Base-by-base conservation (phyloP, 2,797 vertebrate genomes). In the Numenius phaeopus region DNA sequence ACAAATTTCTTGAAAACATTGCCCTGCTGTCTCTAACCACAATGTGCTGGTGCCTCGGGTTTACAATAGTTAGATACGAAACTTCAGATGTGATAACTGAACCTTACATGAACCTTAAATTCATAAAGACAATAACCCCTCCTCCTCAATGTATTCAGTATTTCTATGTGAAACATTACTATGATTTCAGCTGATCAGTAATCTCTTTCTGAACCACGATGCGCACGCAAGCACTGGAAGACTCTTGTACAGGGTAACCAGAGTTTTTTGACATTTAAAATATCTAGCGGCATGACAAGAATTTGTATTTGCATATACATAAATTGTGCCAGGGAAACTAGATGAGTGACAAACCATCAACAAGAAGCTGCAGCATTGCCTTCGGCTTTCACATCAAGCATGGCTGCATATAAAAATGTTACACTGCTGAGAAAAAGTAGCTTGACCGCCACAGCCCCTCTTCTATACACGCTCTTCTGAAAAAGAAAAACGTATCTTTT, bases 251-350 rank as follows among this genome's bases (percentile, higher is more conserved):
- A 77, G 88, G 81, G 86, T 83, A 96, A 94, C 83, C 49, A 50
- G 83, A 52, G 87, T 29, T 94, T 96, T 94, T 61, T 96, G 90
- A 94, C 84, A 90, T 94, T 97, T 94, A 86, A 91, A 95, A 90
- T 76, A 97, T 44, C 90, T 72, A 66, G 67, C 6, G n/a, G 89
- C 93, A 49, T 30, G 89, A 87, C 93, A 89, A 89, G 89, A 37
- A 77, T 37, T 58, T 69, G n/a, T 72, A 95, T 96, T 89, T 96
- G 89, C 94, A 92, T 95, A 89, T 24, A 77, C 89, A 89, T 44
- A 83, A 92, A 76, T 66, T 66, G 87, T 92, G 89, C 91, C 87
- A 90, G 89, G 82, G 62, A 94, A 95, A 88, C 50, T 44, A 50
- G 14, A 54, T 81, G 93, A 95, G 80, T 90, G 95, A 91, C 89